Evolutionary conservation across 2,113 vertebrate species (phyloP).

Genomic region (Heloderma charlesbogerti): DNA sequence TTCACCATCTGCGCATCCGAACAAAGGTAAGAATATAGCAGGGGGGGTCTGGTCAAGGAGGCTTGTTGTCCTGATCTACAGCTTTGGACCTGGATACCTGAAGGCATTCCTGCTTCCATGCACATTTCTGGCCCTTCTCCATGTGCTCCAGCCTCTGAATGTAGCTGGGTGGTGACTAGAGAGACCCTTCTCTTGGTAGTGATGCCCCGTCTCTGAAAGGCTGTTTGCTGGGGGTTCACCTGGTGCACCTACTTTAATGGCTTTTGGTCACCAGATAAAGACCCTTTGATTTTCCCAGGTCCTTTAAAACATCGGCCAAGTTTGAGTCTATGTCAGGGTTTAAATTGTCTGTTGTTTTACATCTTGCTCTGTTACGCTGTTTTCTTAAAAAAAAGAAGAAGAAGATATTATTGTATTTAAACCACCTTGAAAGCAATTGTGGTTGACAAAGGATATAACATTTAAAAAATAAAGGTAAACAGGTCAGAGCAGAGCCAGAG

Average conservation of each 20-base stretch:
- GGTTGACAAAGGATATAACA: neutral
- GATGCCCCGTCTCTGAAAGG: neutral
- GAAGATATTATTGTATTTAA: neutral
- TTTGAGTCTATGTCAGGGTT: neutral
- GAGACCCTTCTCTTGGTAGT: neutral
- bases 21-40: conserved; percentile 71
- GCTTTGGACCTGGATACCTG: neutral
- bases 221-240: neutral
- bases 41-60: too few relatives aligned
- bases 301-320: neutral
- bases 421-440: neutral
- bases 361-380: neutral
- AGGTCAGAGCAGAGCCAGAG: too few relatives aligned
- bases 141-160: too few relatives aligned
- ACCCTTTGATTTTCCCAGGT: neutral
- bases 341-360: neutral
- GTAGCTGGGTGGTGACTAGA: neutral
- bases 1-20: conserved; percentile 79
- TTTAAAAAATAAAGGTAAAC: neutral
- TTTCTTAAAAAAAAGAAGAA: too few relatives aligned
- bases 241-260: neutral
- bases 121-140: neutral
- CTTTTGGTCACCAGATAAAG: neutral
- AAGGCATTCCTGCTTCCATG: neutral
- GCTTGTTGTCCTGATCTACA: neutral